Base-by-base conservation (phyloP, 2,888 invertebrate species). In the Lepidonotus clava region DNA sequence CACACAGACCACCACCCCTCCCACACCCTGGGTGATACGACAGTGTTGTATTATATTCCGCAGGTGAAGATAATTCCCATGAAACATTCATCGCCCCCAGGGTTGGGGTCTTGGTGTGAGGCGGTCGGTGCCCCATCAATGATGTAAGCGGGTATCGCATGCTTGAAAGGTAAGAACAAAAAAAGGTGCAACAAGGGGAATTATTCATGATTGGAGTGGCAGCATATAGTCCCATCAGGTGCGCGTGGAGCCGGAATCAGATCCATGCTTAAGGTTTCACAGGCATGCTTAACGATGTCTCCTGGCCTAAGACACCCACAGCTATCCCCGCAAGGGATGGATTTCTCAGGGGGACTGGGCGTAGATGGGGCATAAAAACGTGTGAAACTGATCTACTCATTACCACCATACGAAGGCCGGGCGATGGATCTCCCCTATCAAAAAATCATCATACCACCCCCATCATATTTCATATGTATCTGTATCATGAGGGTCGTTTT, bases 311-410 rank as follows among this genome's bases (percentile, higher is more conserved):
- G 61, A 61, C 28, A 61, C 61, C 61, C 2, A 61, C 28, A 61
- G 28, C 61, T 5, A n/a, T 56, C 56, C 5, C 24, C 61, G n/a
- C n/a, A 18, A 28, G 61, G 61, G 61, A 28, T 4, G 28, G 61
- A 61, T 61, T 28, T 28, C 61, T 32, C 61, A 24, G 28, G 28
- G 28, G n/a, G 61, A 61, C 24, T 61, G 28, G 24, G 28, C n/a
- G 11, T 4, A 28, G 11, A 1, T 61, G 28, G 24, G 21, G 61
- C 61, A 61, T 11, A 61, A n/a, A 61, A 61, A 61, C 28, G 61
- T 61, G 61, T 61, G 61, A 61, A 61, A 61, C n/a, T 61, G 61
- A 61, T 61, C 21, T 28, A 11, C 24, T 61, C 61, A 61, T 61
- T 2, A 61, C 24, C 18, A 53, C 1, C 11, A 53, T 18, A n/a